Evolutionary conservation across 2,888 invertebrate species (phyloP).

Genomic region (Drosophila leonis): DNA sequence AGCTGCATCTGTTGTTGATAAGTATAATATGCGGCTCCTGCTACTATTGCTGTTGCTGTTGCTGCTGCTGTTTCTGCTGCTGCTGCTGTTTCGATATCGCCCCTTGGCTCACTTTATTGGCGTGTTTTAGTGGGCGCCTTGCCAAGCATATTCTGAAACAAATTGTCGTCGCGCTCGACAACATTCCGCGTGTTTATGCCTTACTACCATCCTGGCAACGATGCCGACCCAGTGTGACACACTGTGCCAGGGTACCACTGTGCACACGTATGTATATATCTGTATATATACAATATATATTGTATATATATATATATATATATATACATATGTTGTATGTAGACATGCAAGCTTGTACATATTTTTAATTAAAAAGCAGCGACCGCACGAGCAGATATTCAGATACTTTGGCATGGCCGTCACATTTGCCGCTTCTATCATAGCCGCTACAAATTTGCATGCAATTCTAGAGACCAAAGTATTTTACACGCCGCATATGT

Average conservation of each 20-base stretch:
- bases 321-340: conserved; percentile 1
- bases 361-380: conserved; percentile 71
- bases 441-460: conserved; percentile 19
- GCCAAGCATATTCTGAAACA: conserved; percentile 83
- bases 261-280: conserved; percentile 28
- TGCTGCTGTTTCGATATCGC: conserved; percentile 20
- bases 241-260: conserved; percentile 69
- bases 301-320: conserved; percentile 1
- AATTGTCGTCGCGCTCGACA: conserved; percentile 84
- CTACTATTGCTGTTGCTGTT: conserved; percentile 27
- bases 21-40: conserved; percentile 24
- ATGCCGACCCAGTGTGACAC: conserved; percentile 61
- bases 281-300: conserved; percentile 5
- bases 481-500: conserved; percentile 54
- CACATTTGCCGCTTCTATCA: conserved; percentile 41
- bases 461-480: conserved; percentile 27
- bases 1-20: conserved; percentile 33
- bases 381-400: conserved; percentile 36
- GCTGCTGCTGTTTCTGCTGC: conserved; percentile 23
- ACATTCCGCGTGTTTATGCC: conserved; percentile 79
- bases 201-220: conserved; percentile 58
- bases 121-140: conserved; percentile 75
- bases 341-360: conserved; percentile 21
- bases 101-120: conserved; percentile 72
- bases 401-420: conserved; percentile 64